phyloP scores from a whole-genome alignment of 1,140 invertebrate genomes.

The Eriocheir sinensis region DNA sequence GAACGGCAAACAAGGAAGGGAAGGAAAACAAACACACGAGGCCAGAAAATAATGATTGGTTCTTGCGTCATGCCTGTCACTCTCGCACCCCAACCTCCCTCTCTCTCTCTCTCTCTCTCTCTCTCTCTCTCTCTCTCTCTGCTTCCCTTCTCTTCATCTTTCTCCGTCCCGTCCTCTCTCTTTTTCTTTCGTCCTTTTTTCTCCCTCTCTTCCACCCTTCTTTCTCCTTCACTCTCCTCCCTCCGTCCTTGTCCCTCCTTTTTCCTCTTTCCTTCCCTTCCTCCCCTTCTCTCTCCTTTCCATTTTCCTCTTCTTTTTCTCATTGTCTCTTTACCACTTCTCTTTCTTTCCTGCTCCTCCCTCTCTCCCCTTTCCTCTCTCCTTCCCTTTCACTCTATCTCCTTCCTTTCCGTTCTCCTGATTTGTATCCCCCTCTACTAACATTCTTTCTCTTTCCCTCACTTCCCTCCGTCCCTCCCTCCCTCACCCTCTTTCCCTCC shows the following conservation, averaged over 20 bases:
- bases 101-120: slow-evolving; percentile 3
- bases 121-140: slow-evolving; percentile 22
- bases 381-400: background rate
- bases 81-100: no score
- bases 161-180: background rate
- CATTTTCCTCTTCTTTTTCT: background rate
- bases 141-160: background rate
- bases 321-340: background rate
- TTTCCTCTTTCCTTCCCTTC: no score
- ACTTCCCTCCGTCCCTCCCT: background rate
- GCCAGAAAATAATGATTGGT: background rate
- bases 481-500: background rate
- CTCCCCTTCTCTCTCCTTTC: background rate
- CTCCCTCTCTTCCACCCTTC: background rate
- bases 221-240: background rate
- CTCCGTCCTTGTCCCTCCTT: no score
- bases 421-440: background rate
- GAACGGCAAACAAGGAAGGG: no score
- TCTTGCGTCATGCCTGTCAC: background rate
- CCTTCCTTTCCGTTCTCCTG: background rate
- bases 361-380: background rate
- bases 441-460: background rate
- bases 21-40: background rate
- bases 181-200: background rate
- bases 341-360: background rate